phyloP scores from a whole-genome alignment of 2,888 invertebrate genomes.

The Glomeris marginata region DNA sequence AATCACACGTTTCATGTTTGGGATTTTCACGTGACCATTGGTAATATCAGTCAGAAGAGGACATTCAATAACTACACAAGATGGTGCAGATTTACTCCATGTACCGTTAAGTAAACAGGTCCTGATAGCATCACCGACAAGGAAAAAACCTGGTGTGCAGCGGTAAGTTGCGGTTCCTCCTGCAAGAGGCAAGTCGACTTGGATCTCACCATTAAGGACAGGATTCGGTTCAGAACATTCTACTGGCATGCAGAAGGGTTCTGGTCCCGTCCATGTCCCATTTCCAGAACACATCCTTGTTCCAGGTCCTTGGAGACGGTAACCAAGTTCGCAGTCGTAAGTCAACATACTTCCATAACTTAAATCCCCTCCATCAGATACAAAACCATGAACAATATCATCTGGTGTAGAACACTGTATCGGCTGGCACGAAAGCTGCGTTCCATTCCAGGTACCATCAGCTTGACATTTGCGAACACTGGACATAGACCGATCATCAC shows the following conservation, averaged over 20 bases:
- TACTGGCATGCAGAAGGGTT: conserved; percentile 2
- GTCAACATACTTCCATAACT: neutral
- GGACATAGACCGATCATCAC: too few relatives aligned
- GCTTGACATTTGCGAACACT: conserved; percentile 5
- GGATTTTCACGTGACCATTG: neutral
- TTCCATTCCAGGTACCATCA: conserved; percentile 9
- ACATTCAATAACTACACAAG: conserved; percentile 8
- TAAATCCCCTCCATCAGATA: neutral
- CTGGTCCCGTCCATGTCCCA: conserved; percentile 10
- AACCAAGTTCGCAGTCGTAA: conserved; percentile 7
- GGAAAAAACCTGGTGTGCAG: conserved; percentile 13
- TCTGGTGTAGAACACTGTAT: conserved; percentile 20
- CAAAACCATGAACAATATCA: neutral
- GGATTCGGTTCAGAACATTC: conserved; percentile 4
- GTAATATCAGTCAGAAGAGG: neutral
- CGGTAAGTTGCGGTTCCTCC: conserved; percentile 13
- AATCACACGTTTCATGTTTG: neutral
- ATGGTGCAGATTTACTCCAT: conserved; percentile 10
- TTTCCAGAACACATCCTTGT: conserved; percentile 3
- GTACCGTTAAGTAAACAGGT: conserved; percentile 12
- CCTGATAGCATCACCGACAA: conserved; percentile 12
- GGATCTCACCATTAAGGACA: neutral
- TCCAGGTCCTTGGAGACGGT: neutral
- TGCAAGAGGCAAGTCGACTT: conserved; percentile 3
- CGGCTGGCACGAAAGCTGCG: neutral